These are phyloP conservation scores for Alosa alosa DNA, from an alignment of 2,113 vertebrate species.

Conservation along the genomic window DNA sequence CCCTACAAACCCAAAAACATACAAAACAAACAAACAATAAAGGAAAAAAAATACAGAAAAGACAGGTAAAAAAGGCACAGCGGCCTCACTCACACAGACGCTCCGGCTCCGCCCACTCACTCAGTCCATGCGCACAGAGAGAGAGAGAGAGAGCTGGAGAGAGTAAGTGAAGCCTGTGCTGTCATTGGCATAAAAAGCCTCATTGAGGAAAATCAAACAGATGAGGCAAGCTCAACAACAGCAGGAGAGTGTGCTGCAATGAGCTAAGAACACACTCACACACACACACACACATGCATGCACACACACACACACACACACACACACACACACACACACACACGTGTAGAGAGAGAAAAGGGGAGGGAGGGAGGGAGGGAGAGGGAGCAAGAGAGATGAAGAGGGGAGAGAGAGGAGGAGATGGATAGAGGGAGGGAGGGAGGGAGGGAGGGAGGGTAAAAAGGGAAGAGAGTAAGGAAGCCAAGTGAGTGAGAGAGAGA, in stretches of 20 bases:
- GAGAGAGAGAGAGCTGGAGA: background rate
- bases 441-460: background rate
- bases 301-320: background rate
- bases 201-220: conserved; percentile 47
- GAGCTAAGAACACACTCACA: background rate
- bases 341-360: conserved; percentile 28
- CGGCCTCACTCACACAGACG: too few species aligned
- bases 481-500: background rate
- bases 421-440: background rate
- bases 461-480: background rate
- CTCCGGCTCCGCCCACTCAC: too few species aligned
- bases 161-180: background rate
- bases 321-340: background rate
- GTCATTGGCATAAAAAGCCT: conserved; percentile 47
- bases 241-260: background rate
- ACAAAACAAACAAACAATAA: too few species aligned
- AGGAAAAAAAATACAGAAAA: too few species aligned
- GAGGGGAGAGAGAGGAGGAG: conserved; percentile 20
- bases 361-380: conserved; percentile 20
- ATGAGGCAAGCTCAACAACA: conserved; percentile 19
- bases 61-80: too few species aligned
- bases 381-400: background rate
- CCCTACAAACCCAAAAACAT: too few species aligned
- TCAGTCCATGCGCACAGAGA: too few species aligned
- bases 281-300: background rate